Conservation (phyloP, 2,888 invertebrate genomes). For the Papilio demoleus region DNA sequence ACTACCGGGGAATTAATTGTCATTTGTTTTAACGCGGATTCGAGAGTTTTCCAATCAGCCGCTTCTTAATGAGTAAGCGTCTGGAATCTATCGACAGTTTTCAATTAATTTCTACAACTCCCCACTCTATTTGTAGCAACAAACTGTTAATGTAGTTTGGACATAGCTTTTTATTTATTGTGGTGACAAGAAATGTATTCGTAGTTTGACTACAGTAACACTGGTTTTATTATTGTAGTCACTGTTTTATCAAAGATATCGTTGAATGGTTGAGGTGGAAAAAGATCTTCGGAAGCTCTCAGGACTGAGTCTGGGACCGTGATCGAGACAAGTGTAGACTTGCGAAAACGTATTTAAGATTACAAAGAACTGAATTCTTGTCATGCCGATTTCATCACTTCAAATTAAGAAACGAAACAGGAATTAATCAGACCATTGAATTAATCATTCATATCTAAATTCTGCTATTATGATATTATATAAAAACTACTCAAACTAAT, state of each 20-base stretch:
- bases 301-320: too few species aligned
- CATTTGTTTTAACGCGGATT: constrained; percentile 22
- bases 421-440: too few species aligned
- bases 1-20: background rate
- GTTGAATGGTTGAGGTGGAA: background rate
- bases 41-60: constrained; percentile 26
- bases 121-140: constrained; percentile 5
- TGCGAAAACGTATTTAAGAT: too few species aligned
- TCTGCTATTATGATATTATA: too few species aligned
- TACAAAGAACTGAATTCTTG: too few species aligned
- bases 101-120: constrained; percentile 18
- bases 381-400: too few species aligned
- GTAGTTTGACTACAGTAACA: too few species aligned
- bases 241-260: background rate
- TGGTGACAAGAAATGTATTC: background rate
- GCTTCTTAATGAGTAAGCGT: constrained; percentile 21
- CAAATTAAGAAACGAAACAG: too few species aligned
- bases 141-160: constrained; percentile 18
- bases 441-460: too few species aligned
- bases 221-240: background rate
- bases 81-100: constrained; percentile 21
- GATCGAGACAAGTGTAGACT: too few species aligned
- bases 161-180: constrained; percentile 5
- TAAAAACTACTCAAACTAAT: too few species aligned
- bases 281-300: too few species aligned